phyloP scores from a whole-genome alignment of 1,140 invertebrate genomes.

The Agrilus planipennis region DNA sequence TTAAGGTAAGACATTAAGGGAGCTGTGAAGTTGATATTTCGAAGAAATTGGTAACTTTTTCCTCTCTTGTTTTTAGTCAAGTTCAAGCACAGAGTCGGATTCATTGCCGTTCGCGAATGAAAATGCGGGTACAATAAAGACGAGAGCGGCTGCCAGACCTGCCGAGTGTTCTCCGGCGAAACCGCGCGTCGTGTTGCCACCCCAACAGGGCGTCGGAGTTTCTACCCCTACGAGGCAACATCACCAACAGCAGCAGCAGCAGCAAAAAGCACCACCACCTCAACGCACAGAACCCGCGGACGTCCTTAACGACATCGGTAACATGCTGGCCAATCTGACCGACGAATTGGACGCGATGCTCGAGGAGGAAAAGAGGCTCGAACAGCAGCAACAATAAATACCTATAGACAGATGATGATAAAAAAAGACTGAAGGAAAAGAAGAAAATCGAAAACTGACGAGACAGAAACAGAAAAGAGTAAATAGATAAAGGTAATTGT shows the following conservation, averaged over 20 bases:
- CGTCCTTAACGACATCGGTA: constrained; percentile 92
- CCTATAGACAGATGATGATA: too few species aligned
- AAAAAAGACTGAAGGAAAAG: too few species aligned
- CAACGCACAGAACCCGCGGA: constrained; percentile 60
- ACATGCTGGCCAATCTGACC: constrained; percentile 89
- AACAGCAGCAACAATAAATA: constrained; percentile 18
- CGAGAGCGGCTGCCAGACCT: constrained; percentile 41
- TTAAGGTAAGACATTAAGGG: constrained; percentile 72
- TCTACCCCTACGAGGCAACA: constrained; percentile 26
- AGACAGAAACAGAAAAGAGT: too few species aligned
- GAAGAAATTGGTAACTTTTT: neutral
- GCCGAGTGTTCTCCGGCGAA: constrained; percentile 40
- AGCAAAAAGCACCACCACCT: constrained; percentile 20
- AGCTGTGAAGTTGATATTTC: too few species aligned
- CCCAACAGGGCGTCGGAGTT: constrained; percentile 31
- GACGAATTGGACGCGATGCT: constrained; percentile 91
- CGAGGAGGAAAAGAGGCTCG: constrained; percentile 79
- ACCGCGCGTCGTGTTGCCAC: constrained; percentile 36
- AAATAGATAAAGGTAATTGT: too few species aligned
- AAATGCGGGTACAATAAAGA: constrained; percentile 95
- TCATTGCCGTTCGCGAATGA: constrained; percentile 97
- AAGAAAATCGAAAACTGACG: too few species aligned
- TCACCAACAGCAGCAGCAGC: too few species aligned
- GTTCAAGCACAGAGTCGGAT: constrained; percentile 90
- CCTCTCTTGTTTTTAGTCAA: constrained; percentile 55